Evolutionary conservation across 2,113 vertebrate species (phyloP).

Genomic region (Patagioenas fasciata): DNA sequence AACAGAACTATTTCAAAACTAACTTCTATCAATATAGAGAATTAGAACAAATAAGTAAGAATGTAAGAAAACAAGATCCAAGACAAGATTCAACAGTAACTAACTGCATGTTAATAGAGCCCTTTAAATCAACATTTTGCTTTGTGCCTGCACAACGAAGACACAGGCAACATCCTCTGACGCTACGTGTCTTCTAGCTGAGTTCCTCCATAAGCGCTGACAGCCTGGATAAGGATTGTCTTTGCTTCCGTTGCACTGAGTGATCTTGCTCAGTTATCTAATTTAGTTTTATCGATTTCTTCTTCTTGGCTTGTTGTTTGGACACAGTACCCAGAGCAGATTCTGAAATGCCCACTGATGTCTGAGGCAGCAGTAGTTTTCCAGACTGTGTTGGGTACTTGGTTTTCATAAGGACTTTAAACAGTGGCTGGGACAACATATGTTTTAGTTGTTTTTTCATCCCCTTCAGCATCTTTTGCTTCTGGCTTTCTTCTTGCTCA

Average conservation of each 20-base stretch:
- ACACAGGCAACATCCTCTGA: not conserved
- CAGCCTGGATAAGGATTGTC: not conserved
- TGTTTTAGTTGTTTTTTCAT: slow-evolving; percentile 91
- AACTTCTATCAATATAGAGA: not conserved
- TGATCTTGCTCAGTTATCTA: not conserved
- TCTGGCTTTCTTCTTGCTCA: slow-evolving; percentile 80
- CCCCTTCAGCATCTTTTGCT: slow-evolving; percentile 85
- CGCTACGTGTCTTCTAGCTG: not conserved
- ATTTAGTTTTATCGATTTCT: slow-evolving; percentile 16
- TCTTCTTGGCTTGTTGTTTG: slow-evolving; percentile 65
- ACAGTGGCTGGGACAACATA: slow-evolving; percentile 85
- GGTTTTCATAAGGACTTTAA: slow-evolving; percentile 84
- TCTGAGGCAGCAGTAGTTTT: slow-evolving; percentile 70
- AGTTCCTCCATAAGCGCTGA: not conserved
- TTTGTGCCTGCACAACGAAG: not conserved
- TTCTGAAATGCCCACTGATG: slow-evolving; percentile 50
- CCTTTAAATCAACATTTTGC: not conserved
- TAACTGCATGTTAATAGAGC: not conserved
- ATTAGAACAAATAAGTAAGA: not conserved
- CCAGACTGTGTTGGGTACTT: slow-evolving; percentile 95
- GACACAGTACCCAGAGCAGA: slow-evolving; percentile 81
- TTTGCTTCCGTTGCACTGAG: not conserved
- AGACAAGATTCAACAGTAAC: not conserved
- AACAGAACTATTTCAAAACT: not conserved
- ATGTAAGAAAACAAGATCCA: not conserved